Evolutionary conservation across 2,888 invertebrate genomes (phyloP).

Genomic region (Acrobasis suavella): DNA sequence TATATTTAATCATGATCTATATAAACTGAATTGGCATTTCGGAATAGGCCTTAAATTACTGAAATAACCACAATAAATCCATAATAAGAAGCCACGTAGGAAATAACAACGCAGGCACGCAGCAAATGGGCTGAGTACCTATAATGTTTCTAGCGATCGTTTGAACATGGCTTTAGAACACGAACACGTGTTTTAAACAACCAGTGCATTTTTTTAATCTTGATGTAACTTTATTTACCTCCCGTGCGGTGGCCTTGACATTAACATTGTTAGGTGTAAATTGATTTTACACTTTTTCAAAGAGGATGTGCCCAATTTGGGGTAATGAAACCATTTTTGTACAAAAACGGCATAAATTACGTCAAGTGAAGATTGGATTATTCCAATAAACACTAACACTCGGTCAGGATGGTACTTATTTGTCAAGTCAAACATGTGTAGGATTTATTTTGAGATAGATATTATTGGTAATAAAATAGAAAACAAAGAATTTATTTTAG

Average conservation of each 20-base stretch:
- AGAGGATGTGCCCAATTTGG: slow-evolving; percentile 26
- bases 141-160: neutral
- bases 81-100: no score
- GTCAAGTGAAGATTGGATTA: slow-evolving; percentile 10
- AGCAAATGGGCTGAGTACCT: neutral
- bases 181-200: neutral
- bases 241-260: slow-evolving; percentile 10
- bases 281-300: slow-evolving; percentile 26
- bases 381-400: neutral
- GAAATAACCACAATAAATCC: no score
- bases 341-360: slow-evolving; percentile 16
- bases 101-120: neutral
- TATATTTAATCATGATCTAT: no score
- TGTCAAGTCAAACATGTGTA: no score
- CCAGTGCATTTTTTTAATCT: neutral
- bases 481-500: no score
- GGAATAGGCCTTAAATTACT: no score
- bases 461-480: no score
- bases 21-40: no score
- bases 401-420: no score
- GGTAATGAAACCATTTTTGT: slow-evolving; percentile 12
- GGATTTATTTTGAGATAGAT: no score
- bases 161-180: slow-evolving; percentile 1
- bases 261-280: slow-evolving; percentile 18
- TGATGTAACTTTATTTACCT: slow-evolving; percentile 2